Conservation (phyloP, 2,113 vertebrate genomes). For the Marmota monax region DNA sequence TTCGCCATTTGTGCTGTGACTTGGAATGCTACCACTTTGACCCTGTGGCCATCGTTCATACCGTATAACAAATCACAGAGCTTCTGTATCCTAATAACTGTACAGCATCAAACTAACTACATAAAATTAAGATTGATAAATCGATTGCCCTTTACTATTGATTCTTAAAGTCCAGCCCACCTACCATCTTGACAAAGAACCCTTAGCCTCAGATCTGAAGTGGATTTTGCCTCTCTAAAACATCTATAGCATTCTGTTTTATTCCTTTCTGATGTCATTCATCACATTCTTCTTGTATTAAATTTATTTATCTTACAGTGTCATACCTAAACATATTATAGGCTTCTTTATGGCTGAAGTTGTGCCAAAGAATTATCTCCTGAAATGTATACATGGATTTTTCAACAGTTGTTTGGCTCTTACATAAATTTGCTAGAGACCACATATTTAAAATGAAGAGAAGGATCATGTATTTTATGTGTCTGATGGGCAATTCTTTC, state of each 20-base stretch:
- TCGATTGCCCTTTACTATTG: neutral
- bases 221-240: neutral
- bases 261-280: neutral
- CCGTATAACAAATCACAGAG: neutral
- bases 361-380: neutral
- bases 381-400: neutral
- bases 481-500: slow-evolving; percentile 40
- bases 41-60: neutral
- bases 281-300: neutral
- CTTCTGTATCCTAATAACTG: neutral
- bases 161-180: neutral
- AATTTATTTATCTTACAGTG: neutral
- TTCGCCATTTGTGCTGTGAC: neutral
- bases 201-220: neutral
- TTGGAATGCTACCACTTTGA: neutral
- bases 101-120: neutral
- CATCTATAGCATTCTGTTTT: neutral
- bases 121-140: neutral
- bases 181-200: neutral
- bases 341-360: neutral
- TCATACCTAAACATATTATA: neutral
- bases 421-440: neutral
- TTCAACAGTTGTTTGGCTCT: neutral
- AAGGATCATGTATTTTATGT: slow-evolving; percentile 29
- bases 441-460: slow-evolving; percentile 14